Conservation (phyloP, 2,888 invertebrate genomes). For the Liposcelis brunnea region DNA sequence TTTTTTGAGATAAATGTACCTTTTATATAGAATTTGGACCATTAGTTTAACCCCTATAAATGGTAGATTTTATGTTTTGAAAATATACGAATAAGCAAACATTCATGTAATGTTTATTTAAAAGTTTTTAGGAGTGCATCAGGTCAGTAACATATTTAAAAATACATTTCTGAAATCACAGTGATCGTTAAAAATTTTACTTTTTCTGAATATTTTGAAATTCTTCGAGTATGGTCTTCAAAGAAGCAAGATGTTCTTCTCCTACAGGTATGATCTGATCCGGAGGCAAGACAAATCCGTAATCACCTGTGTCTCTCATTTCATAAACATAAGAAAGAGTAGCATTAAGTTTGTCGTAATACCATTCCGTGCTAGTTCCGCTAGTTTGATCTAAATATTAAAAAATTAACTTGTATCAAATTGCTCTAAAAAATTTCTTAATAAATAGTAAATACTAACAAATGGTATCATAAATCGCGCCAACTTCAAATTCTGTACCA, state of each 20-base stretch:
- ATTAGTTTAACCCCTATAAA: no score
- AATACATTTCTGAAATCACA: no score
- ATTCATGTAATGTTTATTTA: no score
- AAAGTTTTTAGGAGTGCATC: no score
- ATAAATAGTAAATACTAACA: constrained; percentile 28
- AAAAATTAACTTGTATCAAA: constrained; percentile 6
- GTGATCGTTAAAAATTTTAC: no score
- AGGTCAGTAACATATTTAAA: no score
- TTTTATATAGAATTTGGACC: no score
- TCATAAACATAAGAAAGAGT: constrained; percentile 27
- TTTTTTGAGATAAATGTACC: no score
- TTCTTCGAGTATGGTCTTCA: not conserved
- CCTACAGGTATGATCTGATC: constrained; percentile 20
- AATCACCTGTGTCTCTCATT: constrained; percentile 26
- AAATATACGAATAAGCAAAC: no score
- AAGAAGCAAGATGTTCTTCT: constrained; percentile 1
- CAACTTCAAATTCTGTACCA: constrained; percentile 40
- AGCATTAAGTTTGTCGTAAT: constrained; percentile 14
- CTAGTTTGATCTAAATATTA: constrained; percentile 8
- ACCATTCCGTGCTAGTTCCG: constrained; percentile 16
- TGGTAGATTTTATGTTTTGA: no score
- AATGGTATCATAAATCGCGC: constrained; percentile 39
- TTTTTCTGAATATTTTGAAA: no score
- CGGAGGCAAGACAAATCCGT: constrained; percentile 28
- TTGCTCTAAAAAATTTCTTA: not conserved